Base-by-base conservation (phyloP, 2,888 invertebrate genomes). In the Drosophila nigritarsus region DNA sequence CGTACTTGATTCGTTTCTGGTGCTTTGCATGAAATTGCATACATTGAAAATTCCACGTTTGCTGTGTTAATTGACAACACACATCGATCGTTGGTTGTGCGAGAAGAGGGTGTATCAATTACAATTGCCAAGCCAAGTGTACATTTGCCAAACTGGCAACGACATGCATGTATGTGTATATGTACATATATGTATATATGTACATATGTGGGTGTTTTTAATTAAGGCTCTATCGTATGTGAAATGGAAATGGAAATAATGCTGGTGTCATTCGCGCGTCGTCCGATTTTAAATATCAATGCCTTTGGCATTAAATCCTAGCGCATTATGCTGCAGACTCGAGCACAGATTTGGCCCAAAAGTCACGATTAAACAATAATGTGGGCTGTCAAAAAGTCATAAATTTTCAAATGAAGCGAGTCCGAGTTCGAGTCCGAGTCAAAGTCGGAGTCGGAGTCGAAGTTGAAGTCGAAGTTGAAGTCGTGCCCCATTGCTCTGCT, bases 331-430 rank as follows among this genome's bases (percentile, higher is more conserved):
- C n/a, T 42, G 40, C 34, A 40, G n/a, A 49, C n/a, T 32, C 15
- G 38, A 40, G 73, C 59, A 59, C 15, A 59, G 75, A 83, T 89
- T 86, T 81, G 75, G 73, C 75, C 78, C 75, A 68, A 89, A 87
- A 87, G 87, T 87, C 89, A 87, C 87, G 87, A 87, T 87, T 89
- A 81, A 87, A 89, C 82, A 85, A 87, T 89, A 87, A 87, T 87
- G 89, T 89, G 87, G 87, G 87, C 84, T 87, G 87, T 87, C 87
- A 87, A 89, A 89, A 83, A 89, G 78, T 83, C 87, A 87, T 87
- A 87, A 87, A 87, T 87, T 87, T 69, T 73, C 86, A 78, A 87
- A 87, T 89, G 83, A 89, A 85, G 70, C 80, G 63, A 71, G 61
- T 67, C 62, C 49, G 68, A 30, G 42, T 30, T 3, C 61, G 50